A percentile compares a stretch with the other conserved stretches of the same genome.
Conservation (phyloP, 2,888 invertebrate genomes). For the Cephus rjabovi region DNA sequence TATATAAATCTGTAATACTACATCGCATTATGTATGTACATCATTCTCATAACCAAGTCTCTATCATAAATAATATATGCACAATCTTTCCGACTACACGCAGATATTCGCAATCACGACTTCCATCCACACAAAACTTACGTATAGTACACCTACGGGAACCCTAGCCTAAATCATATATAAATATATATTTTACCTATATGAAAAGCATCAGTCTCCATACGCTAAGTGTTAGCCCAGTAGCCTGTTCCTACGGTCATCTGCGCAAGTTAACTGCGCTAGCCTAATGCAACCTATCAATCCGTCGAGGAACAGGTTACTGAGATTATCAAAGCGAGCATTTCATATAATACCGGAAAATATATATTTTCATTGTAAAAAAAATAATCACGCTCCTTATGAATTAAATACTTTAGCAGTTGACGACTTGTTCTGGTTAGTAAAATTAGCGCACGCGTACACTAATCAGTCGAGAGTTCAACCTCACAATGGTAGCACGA, state of each 20-base stretch:
- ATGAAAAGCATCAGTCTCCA: constrained; percentile 66
- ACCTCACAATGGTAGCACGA: constrained; percentile 35
- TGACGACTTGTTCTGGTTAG: constrained; percentile 55
- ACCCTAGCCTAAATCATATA: constrained; percentile 40
- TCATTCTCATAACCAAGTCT: constrained; percentile 29
- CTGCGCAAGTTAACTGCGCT: background rate
- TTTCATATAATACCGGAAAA: constrained; percentile 66
- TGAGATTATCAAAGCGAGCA: constrained; percentile 56
- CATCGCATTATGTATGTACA: constrained; percentile 24
- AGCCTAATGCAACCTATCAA: background rate
- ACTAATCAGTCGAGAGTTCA: constrained; percentile 56
- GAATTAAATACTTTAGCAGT: constrained; percentile 64
- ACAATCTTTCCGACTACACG: constrained; percentile 23
- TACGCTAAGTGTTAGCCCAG: constrained; percentile 50
- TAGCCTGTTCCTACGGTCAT: constrained; percentile 28
- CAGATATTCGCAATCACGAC: constrained; percentile 17
- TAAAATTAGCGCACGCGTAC: constrained; percentile 59
- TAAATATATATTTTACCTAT: constrained; percentile 66
- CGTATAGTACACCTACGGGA: constrained; percentile 41
- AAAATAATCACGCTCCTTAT: constrained; percentile 65
- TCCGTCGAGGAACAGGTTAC: constrained; percentile 34
- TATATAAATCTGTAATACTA: constrained; percentile 18
- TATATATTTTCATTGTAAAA: constrained; percentile 65
- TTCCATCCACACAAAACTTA: constrained; percentile 46
- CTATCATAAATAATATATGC: constrained; percentile 43